Percentiles rank a stretch among this genome's conserved stretches.
Evolutionary conservation across 2,888 invertebrate species (phyloP).

Genomic region (Agrochola macilenta): DNA sequence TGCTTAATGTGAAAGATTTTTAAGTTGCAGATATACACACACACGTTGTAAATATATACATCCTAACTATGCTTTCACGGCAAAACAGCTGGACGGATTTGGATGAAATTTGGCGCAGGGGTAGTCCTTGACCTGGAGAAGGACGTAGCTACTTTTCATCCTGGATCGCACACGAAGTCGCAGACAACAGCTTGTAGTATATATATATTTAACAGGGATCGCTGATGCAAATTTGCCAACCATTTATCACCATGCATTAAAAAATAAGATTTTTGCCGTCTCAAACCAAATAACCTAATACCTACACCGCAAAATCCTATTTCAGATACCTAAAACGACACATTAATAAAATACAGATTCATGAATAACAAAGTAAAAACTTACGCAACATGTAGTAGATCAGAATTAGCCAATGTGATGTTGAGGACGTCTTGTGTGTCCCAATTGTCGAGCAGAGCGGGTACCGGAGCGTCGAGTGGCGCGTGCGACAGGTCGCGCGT

Average conservation of each 20-base stretch:
- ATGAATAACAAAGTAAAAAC: slow-evolving; percentile 66
- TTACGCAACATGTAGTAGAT: slow-evolving; percentile 87
- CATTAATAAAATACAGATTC: slow-evolving; percentile 23
- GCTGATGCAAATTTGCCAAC: not conserved
- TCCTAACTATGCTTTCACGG: no score
- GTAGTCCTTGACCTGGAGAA: no score
- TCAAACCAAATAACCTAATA: not conserved
- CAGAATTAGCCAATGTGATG: slow-evolving; percentile 84
- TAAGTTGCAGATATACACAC: no score
- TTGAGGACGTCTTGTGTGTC: slow-evolving; percentile 85
- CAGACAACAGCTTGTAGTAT: no score
- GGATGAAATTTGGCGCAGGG: no score
- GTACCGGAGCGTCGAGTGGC: slow-evolving; percentile 82
- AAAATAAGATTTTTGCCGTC: not conserved
- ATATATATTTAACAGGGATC: not conserved
- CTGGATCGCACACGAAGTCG: no score
- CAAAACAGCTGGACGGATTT: no score
- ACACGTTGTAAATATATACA: no score
- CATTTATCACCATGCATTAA: not conserved
- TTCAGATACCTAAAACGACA: slow-evolving; percentile 1
- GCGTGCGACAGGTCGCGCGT: slow-evolving; percentile 79
- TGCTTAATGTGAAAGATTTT: no score
- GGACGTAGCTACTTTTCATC: no score
- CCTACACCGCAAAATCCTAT: not conserved
- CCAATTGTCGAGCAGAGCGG: slow-evolving; percentile 84